These are phyloP conservation scores for Calliscelio sp. DNA, from an alignment of 2,888 invertebrate genomes.

Conservation along the genomic window DNA sequence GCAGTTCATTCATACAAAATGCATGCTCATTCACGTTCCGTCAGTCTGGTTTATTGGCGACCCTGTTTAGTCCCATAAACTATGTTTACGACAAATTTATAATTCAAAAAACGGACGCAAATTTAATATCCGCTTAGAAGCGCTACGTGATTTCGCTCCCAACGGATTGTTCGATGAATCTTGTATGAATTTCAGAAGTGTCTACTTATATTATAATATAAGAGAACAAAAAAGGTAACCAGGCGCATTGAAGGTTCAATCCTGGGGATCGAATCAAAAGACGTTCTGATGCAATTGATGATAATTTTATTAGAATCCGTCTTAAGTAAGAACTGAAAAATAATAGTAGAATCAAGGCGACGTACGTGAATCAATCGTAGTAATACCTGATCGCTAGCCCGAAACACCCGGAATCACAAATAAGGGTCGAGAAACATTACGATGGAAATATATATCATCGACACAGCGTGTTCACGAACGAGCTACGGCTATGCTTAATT, in stretches of 20 bases:
- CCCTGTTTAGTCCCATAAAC: conserved; percentile 18
- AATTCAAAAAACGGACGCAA: conserved; percentile 28
- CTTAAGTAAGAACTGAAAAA: conserved; percentile 60
- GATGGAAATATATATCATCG: conserved; percentile 40
- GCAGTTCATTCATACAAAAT: conserved; percentile 20
- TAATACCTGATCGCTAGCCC: conserved; percentile 65
- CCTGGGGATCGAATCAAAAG: too few species aligned
- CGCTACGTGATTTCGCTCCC: conserved; percentile 1
- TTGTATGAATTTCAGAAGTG: conserved; percentile 16
- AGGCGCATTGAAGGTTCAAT: too few species aligned
- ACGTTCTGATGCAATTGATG: conserved; percentile 50
- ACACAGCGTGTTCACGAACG: conserved; percentile 44
- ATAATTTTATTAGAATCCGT: conserved; percentile 67
- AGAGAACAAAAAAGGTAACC: too few species aligned
- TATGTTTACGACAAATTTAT: conserved; percentile 34
- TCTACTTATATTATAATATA: too few species aligned
- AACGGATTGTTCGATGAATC: not conserved
- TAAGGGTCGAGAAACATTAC: conserved; percentile 35
- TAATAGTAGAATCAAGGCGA: conserved; percentile 51
- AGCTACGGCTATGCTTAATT: conserved; percentile 77
- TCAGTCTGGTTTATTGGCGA: not conserved
- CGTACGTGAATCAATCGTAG: conserved; percentile 50
- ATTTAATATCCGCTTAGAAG: conserved; percentile 21
- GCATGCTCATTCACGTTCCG: conserved; percentile 19
- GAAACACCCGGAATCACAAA: conserved; percentile 68